Percentiles rank a stretch among this genome's conserved stretches.
phyloP scores from a whole-genome alignment of 2,113 vertebrate genomes.

The Casuarius casuarius region DNA sequence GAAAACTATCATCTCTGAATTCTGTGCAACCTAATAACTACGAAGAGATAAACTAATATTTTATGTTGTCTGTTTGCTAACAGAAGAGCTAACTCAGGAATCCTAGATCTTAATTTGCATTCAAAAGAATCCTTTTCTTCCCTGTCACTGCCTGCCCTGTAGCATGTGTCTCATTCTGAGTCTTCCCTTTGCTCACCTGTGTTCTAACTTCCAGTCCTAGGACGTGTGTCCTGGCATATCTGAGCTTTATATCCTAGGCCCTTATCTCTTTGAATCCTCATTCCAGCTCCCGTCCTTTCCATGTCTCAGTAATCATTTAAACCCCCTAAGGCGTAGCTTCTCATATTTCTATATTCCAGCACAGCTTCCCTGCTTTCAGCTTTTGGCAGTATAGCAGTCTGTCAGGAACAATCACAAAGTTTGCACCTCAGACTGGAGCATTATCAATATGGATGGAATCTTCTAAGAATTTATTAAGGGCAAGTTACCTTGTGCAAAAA shows the following conservation, averaged over 20 bases:
- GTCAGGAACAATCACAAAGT: neutral
- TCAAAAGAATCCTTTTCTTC: neutral
- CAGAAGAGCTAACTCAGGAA: neutral
- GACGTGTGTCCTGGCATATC: neutral
- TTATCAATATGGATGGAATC: neutral
- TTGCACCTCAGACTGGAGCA: neutral
- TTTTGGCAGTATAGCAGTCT: neutral
- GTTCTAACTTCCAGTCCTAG: neutral
- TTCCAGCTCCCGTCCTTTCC: neutral
- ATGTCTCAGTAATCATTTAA: neutral
- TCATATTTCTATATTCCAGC: neutral
- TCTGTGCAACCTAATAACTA: neutral
- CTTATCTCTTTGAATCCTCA: neutral
- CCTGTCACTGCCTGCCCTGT: neutral
- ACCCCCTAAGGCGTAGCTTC: neutral
- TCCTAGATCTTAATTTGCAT: neutral
- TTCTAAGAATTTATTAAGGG: neutral
- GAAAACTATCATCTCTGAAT: neutral
- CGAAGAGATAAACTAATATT: neutral
- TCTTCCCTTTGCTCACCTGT: neutral
- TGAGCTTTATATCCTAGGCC: neutral
- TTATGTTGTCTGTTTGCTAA: neutral
- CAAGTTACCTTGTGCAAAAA: neutral
- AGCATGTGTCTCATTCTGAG: neutral
- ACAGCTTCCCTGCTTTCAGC: neutral